Conservation (phyloP, 2,113 vertebrate species). For the Oncorhynchus masou region DNA sequence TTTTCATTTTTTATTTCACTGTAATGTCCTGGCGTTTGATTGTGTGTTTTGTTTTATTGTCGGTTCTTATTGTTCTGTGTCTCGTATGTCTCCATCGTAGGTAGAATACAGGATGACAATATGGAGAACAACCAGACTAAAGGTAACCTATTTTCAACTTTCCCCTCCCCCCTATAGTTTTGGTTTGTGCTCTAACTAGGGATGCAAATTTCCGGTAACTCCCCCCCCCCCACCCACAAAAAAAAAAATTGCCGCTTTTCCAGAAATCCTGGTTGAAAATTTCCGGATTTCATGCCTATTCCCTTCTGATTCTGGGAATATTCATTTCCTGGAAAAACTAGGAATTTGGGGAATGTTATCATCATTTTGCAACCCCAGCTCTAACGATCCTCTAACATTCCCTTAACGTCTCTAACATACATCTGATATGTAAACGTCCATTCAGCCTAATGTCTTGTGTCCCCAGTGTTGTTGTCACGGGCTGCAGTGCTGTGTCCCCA, state of each 20-base stretch:
- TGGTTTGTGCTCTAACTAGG: neutral
- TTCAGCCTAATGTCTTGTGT: conserved; percentile 41
- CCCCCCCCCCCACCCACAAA: neutral
- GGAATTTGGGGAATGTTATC: too few relatives aligned
- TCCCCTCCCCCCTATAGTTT: conserved; percentile 24
- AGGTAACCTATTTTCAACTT: conserved; percentile 87
- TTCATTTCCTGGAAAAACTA: too few relatives aligned
- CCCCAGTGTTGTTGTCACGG: conserved; percentile 58
- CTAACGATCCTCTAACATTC: neutral
- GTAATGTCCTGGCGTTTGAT: conserved; percentile 71
- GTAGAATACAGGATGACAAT: conserved; percentile 99
- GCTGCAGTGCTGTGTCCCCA: conserved; percentile 16
- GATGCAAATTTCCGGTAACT: neutral
- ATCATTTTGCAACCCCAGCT: neutral
- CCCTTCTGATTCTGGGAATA: neutral
- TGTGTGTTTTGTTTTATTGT: conserved; percentile 79
- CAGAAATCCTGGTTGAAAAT: conserved; percentile 15
- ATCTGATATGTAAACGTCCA: conserved; percentile 9
- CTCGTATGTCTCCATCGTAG: conserved; percentile 95
- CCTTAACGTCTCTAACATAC: too few relatives aligned
- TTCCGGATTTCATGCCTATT: neutral
- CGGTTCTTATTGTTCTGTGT: conserved; percentile 86
- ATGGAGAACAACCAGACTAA: conserved; percentile 99
- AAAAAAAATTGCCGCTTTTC: neutral
- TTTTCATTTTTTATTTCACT: conserved; percentile 71